A percentile compares a stretch with the other conserved stretches of the same genome.
Evolutionary conservation across 2,113 vertebrate genomes (phyloP).

Genomic region (Sylvietta virens): DNA sequence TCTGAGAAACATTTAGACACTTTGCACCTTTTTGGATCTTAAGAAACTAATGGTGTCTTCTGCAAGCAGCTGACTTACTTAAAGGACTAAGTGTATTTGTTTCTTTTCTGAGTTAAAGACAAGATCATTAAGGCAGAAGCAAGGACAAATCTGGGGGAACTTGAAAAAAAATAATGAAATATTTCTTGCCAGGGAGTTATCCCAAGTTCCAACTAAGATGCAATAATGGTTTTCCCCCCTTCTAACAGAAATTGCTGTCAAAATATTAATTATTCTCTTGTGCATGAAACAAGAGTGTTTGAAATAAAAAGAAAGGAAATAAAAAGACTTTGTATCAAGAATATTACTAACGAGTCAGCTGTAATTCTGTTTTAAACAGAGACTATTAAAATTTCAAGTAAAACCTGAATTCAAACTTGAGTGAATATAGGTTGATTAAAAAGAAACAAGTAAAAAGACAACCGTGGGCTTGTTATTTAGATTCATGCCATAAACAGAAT

Average conservation of each 20-base stretch:
- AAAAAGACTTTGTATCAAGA: not conserved
- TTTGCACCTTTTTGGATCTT: not conserved
- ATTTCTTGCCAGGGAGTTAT: not conserved
- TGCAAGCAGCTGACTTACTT: not conserved
- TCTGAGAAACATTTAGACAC: not conserved
- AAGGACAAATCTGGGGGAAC: not conserved
- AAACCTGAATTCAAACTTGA: not conserved
- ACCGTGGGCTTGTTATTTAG: not conserved
- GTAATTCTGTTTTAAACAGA: not conserved
- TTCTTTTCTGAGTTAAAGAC: not conserved
- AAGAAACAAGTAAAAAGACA: not conserved
- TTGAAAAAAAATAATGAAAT: not conserved
- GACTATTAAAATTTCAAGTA: not conserved
- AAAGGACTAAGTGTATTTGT: not conserved
- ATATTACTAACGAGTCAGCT: not conserved
- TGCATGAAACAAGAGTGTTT: not conserved
- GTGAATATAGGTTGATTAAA: not conserved
- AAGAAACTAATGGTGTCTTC: not conserved
- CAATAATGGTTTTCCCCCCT: not conserved
- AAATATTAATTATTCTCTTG: constrained; percentile 1
- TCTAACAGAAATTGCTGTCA: not conserved
- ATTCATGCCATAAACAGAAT: not conserved
- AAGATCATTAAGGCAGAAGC: not conserved
- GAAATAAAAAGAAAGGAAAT: not conserved
- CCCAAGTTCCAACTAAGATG: not conserved